Conservation (phyloP, 2,113 vertebrate genomes). For the Argyrosomus japonicus region DNA sequence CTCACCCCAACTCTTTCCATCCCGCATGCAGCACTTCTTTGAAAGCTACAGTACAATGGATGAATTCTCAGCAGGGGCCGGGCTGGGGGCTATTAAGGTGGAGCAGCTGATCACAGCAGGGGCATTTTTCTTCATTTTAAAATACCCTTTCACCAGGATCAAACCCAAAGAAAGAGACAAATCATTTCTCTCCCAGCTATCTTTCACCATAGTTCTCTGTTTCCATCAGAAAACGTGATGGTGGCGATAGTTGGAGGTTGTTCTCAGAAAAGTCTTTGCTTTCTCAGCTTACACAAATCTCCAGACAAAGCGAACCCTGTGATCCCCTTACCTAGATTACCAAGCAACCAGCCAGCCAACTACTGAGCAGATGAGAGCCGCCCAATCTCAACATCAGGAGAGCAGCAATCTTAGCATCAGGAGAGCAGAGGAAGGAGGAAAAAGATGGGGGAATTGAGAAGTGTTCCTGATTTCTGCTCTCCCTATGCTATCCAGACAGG, state of each 20-base stretch:
- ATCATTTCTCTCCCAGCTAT: not conserved
- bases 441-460: not conserved
- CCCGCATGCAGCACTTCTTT: slow-evolving; percentile 2
- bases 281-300: slow-evolving; percentile 48
- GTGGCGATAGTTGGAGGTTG: slow-evolving; percentile 11
- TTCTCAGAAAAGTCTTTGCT: slow-evolving; percentile 7
- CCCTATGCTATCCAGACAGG: slow-evolving; percentile 38
- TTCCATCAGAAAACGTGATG: slow-evolving; percentile 16
- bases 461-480: slow-evolving; percentile 31
- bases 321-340: slow-evolving; percentile 37
- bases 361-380: slow-evolving; percentile 36
- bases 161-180: slow-evolving; percentile 22
- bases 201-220: slow-evolving; percentile 3
- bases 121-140: not conserved
- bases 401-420: slow-evolving; percentile 38
- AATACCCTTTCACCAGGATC: slow-evolving; percentile 8
- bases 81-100: not conserved
- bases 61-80: not conserved
- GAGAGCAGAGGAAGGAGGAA: not conserved
- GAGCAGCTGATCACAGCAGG: slow-evolving; percentile 11
- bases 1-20: not conserved
- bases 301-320: slow-evolving; percentile 37
- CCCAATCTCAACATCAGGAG: slow-evolving; percentile 25
- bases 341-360: slow-evolving; percentile 9
- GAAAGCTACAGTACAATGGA: not conserved